A percentile compares a stretch with the other conserved stretches of the same genome.
Evolutionary conservation across 2,113 vertebrate species (phyloP).

Genomic region (Naja naja): DNA sequence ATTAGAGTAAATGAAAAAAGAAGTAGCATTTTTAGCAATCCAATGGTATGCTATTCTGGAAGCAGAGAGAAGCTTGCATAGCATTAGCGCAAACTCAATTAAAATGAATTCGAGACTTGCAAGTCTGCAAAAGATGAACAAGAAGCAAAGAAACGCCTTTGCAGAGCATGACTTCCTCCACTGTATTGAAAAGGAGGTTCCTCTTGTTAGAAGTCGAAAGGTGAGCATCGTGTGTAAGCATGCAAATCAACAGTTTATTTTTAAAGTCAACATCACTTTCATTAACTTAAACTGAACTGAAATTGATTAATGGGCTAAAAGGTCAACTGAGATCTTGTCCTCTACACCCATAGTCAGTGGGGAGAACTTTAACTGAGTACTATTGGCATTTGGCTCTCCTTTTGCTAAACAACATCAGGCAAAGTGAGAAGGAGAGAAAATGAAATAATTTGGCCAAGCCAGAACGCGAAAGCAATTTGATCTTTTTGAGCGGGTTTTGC

Average conservation of each 20-base stretch:
- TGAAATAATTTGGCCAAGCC: slow-evolving; percentile 43
- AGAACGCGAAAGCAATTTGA: slow-evolving; percentile 30
- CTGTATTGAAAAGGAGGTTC: slow-evolving; percentile 5
- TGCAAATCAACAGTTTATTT: background rate
- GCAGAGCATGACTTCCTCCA: background rate
- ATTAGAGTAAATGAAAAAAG: slow-evolving; percentile 25
- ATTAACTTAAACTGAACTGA: background rate
- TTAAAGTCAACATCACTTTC: background rate
- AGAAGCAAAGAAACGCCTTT: background rate
- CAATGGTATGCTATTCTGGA: background rate
- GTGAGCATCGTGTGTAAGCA: background rate
- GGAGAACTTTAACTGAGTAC: background rate
- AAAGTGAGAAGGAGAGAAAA: slow-evolving; percentile 5
- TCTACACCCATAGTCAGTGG: background rate
- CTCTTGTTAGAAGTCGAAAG: background rate
- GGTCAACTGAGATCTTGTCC: background rate
- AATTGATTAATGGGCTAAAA: background rate
- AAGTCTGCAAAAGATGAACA: background rate
- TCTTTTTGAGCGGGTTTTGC: slow-evolving; percentile 28
- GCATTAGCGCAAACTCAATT: background rate
- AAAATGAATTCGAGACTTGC: slow-evolving; percentile 16
- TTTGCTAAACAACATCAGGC: slow-evolving; percentile 20
- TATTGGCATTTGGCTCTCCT: background rate
- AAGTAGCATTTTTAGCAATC: slow-evolving; percentile 17
- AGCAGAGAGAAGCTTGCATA: slow-evolving; percentile 12